Evolutionary conservation across 1,140 invertebrate genomes (phyloP), one percentile per base, ranked within the genome.

Genomic region (Zaprionus africanus): DNA sequence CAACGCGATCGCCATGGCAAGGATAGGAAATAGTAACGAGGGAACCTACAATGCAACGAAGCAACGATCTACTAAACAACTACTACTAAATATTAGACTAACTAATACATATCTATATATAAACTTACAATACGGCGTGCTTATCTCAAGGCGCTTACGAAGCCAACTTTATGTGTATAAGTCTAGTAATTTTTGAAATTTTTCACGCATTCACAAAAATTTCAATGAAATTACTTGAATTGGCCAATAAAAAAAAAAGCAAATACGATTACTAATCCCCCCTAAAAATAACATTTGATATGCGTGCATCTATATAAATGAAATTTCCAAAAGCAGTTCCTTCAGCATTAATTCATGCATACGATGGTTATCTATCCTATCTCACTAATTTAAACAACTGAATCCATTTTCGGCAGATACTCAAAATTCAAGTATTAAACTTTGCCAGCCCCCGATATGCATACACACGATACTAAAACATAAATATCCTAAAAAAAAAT

Each of bases 121-220:
- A 4, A 51, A 51, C n/a, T 59, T 64, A 78, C 57, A 71, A 56
- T 38, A 76, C 53, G 60, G 63, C 62, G 70, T 78, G 60, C 63
- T 71, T 78, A 54, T 13, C 34, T 49, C 38, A 19, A 62, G 46
- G 17, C 67, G 67, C 54, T 38, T 43, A 17, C 58, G 67, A 76
- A 72, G 62, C 62, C 66, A 76, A 70, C 57, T 66, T 66, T 65
- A 67, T 65, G 41, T 76, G 36, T 41, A 69, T 70, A 79, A 77
- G 49, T 73, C 31, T 73, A 68, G 85, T 90, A 90, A 90, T 90
- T 90, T 90, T 79, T 81, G 78, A 85, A 90, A 85, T 85, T 90
- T 88, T 90, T 76, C 36, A 56, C 54, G 46, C 49, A 54, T 64
- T 75, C 19, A 75, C 51, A 62, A 84, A 87, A 87, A 87, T 87